Percentiles rank a stretch among this genome's conserved stretches.
phyloP scores from a whole-genome alignment of 2,888 invertebrate genomes.

The Dicyrtoma fusca region DNA sequence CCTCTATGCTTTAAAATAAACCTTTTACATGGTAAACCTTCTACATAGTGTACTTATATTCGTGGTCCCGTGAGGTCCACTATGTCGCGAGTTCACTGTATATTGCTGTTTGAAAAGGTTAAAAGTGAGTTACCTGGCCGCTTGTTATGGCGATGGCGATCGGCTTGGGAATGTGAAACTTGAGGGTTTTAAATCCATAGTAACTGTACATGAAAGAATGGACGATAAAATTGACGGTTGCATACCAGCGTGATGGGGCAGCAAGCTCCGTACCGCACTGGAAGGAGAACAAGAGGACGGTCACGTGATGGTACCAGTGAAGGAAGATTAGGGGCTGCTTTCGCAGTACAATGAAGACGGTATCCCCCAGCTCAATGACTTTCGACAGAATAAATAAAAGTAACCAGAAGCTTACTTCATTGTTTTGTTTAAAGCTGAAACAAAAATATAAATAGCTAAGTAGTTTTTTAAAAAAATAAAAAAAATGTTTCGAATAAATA shows the following conservation, averaged over 20 bases:
- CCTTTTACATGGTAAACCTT: no score
- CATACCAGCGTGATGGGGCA: conserved; percentile 75
- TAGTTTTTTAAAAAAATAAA: no score
- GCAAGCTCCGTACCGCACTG: conserved; percentile 79
- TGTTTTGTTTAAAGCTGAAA: conserved; percentile 83
- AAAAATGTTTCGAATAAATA: no score
- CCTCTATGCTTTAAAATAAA: no score
- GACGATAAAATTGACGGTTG: conserved; percentile 91
- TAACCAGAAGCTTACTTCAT: conserved; percentile 96
- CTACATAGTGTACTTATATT: no score
- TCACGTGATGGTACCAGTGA: conserved; percentile 97
- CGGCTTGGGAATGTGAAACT: conserved; percentile 78
- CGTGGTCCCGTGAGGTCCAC: no score
- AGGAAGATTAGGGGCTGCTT: conserved; percentile 93
- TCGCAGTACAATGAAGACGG: conserved; percentile 83
- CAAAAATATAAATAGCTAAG: background rate
- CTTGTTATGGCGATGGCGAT: conserved; percentile 87
- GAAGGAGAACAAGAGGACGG: conserved; percentile 92
- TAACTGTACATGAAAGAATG: conserved; percentile 91
- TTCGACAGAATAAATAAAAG: conserved; percentile 97
- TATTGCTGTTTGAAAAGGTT: background rate
- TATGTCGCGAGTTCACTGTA: no score
- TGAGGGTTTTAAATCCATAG: conserved; percentile 83
- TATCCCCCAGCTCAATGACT: conserved; percentile 93
- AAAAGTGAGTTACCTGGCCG: conserved; percentile 17